Base-by-base conservation (phyloP, 2,797 vertebrate species). In the Tenualosa thibaudeaui region DNA sequence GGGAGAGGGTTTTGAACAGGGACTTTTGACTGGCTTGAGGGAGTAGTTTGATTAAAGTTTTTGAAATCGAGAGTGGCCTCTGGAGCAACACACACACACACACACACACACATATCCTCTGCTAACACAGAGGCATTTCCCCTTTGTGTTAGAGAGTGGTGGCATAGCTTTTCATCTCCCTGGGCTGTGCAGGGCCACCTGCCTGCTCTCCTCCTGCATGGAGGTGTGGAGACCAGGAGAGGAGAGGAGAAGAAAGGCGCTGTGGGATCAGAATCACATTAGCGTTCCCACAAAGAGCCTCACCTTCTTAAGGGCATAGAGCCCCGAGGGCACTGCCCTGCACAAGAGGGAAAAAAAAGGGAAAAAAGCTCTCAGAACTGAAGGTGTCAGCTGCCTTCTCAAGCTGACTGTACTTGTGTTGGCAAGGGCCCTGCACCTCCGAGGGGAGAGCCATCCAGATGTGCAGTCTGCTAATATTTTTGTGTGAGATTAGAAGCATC, bases 41-140 rank as follows among this genome's bases (percentile, higher is more conserved):
- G 81, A 78, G 62, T n/a, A 81, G 37, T 86, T 86, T 86, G 54
- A 86, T 88, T 88, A 71, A 60, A 88, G 60, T 83, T 86, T 86
- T 86, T 81, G 37, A 86, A 82, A 85, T 88, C 56, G 62, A 86
- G 83, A 86, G 54, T 85, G 13, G 65, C 87, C 68, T 82, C 82
- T 5, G 13, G 62, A 24, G 68, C 31, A 71, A 26, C 12, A 26
- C 65, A 43, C 71, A 31, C 43, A 71, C n/a, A 71, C 31, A 71
- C n/a, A 71, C 26, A 71, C 65, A 71, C n/a, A 71, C 65, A 71
- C 68, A 75, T 31, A 40, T 13, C 40, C 68, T 24, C 31, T 31
- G 24, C 62, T 65, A 65, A 26, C 31, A 31, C 62, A 31, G 8
- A 31, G 31, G 22, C 58, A 60, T n/a, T n/a, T n/a, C 5, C 22